Base-by-base conservation (phyloP, 2,797 vertebrate species). In the Neosilurus mollespiculum region DNA sequence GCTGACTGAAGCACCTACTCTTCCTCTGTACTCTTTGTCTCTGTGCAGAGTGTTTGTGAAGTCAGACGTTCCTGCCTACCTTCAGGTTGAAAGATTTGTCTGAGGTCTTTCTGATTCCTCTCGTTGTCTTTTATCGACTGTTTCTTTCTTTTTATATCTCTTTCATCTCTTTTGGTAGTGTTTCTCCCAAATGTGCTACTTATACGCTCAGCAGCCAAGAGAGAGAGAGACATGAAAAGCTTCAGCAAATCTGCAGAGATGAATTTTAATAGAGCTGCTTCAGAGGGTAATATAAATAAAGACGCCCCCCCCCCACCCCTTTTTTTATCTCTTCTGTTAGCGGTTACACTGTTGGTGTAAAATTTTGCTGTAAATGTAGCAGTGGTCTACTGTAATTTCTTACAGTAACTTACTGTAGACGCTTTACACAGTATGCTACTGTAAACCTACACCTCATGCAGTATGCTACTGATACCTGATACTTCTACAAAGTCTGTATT, bases 241-340 rank as follows among this genome's bases (percentile, higher is more conserved):
- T 91, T 22, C 72, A 59, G 54, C 54, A 58, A 76, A 58, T 76
- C 90, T 92, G 89, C 88, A 90, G 88, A 90, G 83, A 91, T 94
- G 90, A 91, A 93, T 93, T 91, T 93, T 91, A 89, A 93, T 91
- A 85, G 80, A 87, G 71, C 65, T 79, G 78, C 87, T 83, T 73
- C 14, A 62, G 69, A 87, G 51, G 64, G 82, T 83, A 82, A 34
- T 76, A 70, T 79, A 82, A 85, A 82, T 66, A 86, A 51, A 83
- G 18, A 54, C 24, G 67, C 30, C 76, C 75, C n/a, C 79, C 54
- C 49, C 43, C 37, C 6, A 2, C 2, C 37, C 2, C 37, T 43
- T 43, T 43, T 43, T 81, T 84, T 85, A 88, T 90, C 88, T 88
- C 73, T 89, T 49, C 82, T 87, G 82, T 79, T 86, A 84, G 86